These are phyloP conservation scores for Aphelenchoides avenae DNA, from an alignment of 1,140 invertebrate genomes.

Conservation along the genomic window DNA sequence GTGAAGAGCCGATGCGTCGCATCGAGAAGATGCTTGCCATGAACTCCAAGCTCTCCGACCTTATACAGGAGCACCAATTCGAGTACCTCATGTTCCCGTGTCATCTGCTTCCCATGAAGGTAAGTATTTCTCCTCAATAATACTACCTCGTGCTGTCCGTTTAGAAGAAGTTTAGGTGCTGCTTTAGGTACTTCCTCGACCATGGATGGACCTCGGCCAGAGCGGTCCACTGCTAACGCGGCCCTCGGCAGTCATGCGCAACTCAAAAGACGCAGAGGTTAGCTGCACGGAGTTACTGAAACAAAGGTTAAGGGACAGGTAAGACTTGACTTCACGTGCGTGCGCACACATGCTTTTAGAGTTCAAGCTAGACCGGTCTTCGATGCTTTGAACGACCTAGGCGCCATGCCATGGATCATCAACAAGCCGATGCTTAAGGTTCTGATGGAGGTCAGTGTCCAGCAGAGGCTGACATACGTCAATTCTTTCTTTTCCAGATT, in stretches of 20 bases:
- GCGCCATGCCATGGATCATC: slow-evolving; percentile 81
- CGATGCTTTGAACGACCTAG: slow-evolving; percentile 84
- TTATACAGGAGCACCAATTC: slow-evolving; percentile 36
- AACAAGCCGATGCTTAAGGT: slow-evolving; percentile 68
- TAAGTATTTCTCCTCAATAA: slow-evolving; percentile 17
- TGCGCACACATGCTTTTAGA: slow-evolving; percentile 14
- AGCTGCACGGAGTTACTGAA: slow-evolving; percentile 23
- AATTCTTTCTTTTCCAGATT: too few species aligned
- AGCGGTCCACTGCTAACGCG: slow-evolving; percentile 37
- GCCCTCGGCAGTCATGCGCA: slow-evolving; percentile 21
- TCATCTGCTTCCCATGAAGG: slow-evolving; percentile 34
- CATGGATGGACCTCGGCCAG: slow-evolving; percentile 37
- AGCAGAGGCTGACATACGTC: too few species aligned
- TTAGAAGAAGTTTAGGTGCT: not conserved
- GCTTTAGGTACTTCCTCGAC: slow-evolving; percentile 38
- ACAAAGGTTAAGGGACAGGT: slow-evolving; percentile 15
- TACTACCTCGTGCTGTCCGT: slow-evolving; percentile 3
- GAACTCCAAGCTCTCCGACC: slow-evolving; percentile 3
- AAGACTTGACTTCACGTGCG: slow-evolving; percentile 7
- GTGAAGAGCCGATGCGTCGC: not conserved
- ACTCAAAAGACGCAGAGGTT: slow-evolving; percentile 23
- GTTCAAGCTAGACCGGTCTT: slow-evolving; percentile 66
- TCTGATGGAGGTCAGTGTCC: slow-evolving; percentile 11
- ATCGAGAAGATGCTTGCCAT: slow-evolving; percentile 31
- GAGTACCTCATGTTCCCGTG: slow-evolving; percentile 28